These are phyloP conservation scores for Lapara coniferarum DNA, from an alignment of 2,888 invertebrate species.

Conservation along the genomic window DNA sequence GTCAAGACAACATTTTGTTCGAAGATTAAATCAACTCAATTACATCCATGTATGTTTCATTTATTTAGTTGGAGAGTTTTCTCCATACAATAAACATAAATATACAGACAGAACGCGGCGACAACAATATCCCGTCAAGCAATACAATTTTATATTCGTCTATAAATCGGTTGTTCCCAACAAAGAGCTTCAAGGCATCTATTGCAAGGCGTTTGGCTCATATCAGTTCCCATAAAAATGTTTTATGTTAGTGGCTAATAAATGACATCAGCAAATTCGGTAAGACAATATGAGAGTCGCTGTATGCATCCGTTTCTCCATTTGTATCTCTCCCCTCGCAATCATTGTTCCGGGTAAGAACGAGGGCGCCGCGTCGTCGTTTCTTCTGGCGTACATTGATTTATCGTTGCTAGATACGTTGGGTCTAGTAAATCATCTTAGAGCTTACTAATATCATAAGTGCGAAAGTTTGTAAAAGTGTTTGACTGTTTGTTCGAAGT, in stretches of 20 bases:
- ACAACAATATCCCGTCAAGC: conserved; percentile 50
- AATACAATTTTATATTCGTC: conserved; percentile 74
- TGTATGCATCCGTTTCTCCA: conserved; percentile 73
- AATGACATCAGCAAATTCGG: conserved; percentile 83
- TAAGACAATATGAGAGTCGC: conserved; percentile 80
- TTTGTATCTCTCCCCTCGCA: conserved; percentile 72
- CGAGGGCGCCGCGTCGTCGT: conserved; percentile 71
- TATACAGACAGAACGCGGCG: conserved; percentile 40
- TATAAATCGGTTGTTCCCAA: conserved; percentile 73
- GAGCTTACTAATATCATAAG: no score
- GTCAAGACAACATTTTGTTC: no score
- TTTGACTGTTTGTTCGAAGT: no score
- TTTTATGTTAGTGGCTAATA: conserved; percentile 83
- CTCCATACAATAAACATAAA: conserved; percentile 28
- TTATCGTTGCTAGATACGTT: conserved; percentile 35
- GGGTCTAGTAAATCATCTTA: conserved; percentile 1
- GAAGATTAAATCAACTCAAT: background rate
- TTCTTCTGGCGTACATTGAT: conserved; percentile 60
- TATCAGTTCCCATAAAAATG: conserved; percentile 82
- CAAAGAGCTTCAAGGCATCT: conserved; percentile 65
- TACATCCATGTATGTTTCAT: background rate
- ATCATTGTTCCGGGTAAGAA: conserved; percentile 75
- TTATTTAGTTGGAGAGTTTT: background rate
- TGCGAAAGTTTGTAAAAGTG: no score
- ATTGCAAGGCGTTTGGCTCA: conserved; percentile 63